These are phyloP conservation scores for Caranx melampygus DNA, from an alignment of 2,113 vertebrate species.

Conservation along the genomic window DNA sequence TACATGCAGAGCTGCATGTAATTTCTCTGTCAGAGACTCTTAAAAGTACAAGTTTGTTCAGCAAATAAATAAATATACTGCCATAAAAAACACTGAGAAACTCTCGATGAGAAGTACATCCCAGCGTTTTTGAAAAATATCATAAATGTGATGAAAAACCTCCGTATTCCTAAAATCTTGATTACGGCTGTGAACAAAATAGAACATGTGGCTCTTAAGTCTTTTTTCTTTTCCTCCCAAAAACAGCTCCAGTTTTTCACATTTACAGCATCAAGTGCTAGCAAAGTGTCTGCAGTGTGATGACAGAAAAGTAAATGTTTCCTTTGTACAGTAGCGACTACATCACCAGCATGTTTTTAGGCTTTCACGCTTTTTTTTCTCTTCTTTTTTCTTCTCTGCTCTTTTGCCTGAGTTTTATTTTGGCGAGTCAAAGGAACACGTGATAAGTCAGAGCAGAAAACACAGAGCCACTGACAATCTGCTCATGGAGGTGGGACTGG, in stretches of 20 bases:
- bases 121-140: neutral
- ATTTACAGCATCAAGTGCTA: neutral
- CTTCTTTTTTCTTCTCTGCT: no score
- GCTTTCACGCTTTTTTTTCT: neutral
- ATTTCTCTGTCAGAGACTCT: neutral
- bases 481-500: neutral
- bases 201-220: no score
- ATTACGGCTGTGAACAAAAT: neutral
- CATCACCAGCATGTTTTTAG: no score
- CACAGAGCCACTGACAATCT: neutral
- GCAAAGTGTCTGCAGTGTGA: neutral
- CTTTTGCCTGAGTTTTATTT: no score
- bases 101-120: neutral
- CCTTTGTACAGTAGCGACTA: no score
- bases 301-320: no score
- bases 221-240: no score
- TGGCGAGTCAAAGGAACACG: no score
- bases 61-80: neutral
- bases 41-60: neutral
- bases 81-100: neutral
- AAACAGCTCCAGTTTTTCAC: neutral
- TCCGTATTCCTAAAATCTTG: neutral
- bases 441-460: no score
- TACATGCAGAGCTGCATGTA: neutral
- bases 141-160: neutral